Evolutionary conservation across 1,140 invertebrate genomes (phyloP), one percentile per base, ranked within the genome.

Genomic region (Nylanderia fulva): DNA sequence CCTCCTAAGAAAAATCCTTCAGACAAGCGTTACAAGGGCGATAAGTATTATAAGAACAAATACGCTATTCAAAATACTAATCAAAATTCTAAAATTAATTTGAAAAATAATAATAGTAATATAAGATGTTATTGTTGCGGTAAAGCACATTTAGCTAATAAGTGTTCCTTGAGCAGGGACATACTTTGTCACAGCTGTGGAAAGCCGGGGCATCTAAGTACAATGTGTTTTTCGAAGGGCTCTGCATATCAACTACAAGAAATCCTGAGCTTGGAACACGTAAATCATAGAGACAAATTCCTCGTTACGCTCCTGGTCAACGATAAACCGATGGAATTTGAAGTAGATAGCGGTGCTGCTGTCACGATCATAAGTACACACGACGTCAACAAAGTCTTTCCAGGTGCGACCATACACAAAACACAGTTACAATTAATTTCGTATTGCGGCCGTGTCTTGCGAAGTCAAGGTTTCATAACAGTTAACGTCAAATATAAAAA

Each of bases 281-380:
- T 13, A 36, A 45, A 60, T 3, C 29, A 42, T 21, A 29, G 52
- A 8, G 66, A 68, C 1, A 77, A 63, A 52, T 77, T 48, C 11
- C 13, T 33, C 9, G 15, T 56, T 3, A 36, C 42, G 0, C n/a
- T 71, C 1, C 0, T 11, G 0, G 42, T 63, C 0, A 15, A 72
- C 9, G 36, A 11, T n/a, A 63, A 54, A 6, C 21, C 18, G 5
- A 15, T 72, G 15, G 21, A 71, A 63, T 71, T 84, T 9, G 69
- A 72, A 6, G 58, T 63, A 0, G 56, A 72, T 33, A 84, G 58
- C 36, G 80, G 66, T 0, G 69, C 72, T 0, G 72, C 72, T 0
- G 58, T 75, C 0, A 75, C 72, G 1, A 24, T 61, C 15, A 24
- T 75, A 18, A 75, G 58, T 18, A 24, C n/a, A 11, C 8, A 15